Evolutionary conservation across 2,888 invertebrate species (phyloP).

Genomic region (Nysson spinosus): DNA sequence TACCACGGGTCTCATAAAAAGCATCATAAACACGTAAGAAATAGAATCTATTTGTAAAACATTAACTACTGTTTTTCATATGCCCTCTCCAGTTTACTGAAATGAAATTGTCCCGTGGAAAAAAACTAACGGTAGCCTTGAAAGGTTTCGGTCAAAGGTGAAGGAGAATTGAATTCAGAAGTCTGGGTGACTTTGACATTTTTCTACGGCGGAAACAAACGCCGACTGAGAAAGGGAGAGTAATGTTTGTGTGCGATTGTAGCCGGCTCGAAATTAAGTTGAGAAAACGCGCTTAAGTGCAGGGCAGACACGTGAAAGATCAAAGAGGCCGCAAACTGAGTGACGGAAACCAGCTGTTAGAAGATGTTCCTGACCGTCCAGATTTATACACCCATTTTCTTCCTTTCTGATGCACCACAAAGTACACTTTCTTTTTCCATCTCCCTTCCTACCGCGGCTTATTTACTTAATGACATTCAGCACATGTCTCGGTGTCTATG

Average conservation of each 20-base stretch:
- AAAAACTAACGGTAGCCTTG: no score
- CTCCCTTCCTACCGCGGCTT: conserved; percentile 15
- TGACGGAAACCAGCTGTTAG: conserved; percentile 74
- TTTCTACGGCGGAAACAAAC: conserved; percentile 22
- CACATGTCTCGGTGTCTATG: neutral
- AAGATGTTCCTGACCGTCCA: conserved; percentile 61
- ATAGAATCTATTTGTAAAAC: no score
- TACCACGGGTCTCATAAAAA: no score
- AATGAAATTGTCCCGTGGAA: no score
- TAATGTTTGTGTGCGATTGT: conserved; percentile 19
- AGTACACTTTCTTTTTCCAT: conserved; percentile 13
- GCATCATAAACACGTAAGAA: no score
- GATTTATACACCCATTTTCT: conserved; percentile 64
- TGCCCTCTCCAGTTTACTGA: no score
- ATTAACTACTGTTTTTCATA: no score
- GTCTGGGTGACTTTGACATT: conserved; percentile 24
- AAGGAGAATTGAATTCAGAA: conserved; percentile 19
- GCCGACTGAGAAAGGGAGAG: conserved; percentile 8
- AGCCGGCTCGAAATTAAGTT: conserved; percentile 63
- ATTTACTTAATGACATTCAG: conserved; percentile 17
- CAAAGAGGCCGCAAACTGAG: conserved; percentile 71
- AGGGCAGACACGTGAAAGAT: conserved; percentile 64
- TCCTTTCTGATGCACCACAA: conserved; percentile 44
- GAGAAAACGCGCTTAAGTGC: conserved; percentile 66
- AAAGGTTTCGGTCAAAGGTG: neutral